Percentiles rank a stretch among this genome's conserved stretches.
These are phyloP conservation scores for Paracanthobrama guichenoti DNA, from an alignment of 2,113 vertebrate genomes.

Conservation along the genomic window DNA sequence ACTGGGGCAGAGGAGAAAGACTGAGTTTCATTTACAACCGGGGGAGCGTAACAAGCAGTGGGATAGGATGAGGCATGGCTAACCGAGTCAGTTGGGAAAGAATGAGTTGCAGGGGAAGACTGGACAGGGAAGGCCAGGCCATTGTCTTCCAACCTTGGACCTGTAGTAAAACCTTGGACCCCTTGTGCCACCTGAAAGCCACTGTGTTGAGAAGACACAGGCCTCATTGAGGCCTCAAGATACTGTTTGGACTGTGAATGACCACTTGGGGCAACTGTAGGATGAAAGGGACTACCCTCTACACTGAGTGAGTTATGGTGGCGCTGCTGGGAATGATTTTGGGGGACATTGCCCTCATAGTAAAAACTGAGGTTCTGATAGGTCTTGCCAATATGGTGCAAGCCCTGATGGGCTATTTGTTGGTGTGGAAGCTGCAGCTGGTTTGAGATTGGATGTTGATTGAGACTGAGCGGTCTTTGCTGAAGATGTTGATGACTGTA, in stretches of 20 bases:
- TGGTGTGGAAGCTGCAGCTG: slow-evolving; percentile 76
- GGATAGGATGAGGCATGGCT: slow-evolving; percentile 75
- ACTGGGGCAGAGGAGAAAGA: slow-evolving; percentile 78
- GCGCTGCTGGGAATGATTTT: slow-evolving; percentile 76
- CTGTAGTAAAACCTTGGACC: slow-evolving; percentile 78
- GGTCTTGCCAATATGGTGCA: slow-evolving; percentile 82
- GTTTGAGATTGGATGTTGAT: slow-evolving; percentile 69
- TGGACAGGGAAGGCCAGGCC: slow-evolving; percentile 78
- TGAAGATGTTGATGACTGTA: slow-evolving; percentile 62
- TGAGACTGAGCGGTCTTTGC: slow-evolving; percentile 64
- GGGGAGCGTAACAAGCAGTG: slow-evolving; percentile 84
- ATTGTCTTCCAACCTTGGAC: slow-evolving; percentile 71
- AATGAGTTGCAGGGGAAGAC: slow-evolving; percentile 76
- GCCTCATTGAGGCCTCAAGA: slow-evolving; percentile 75
- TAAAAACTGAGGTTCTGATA: slow-evolving; percentile 88
- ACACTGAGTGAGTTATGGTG: slow-evolving; percentile 63
- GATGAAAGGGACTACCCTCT: slow-evolving; percentile 71
- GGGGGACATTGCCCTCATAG: slow-evolving; percentile 79
- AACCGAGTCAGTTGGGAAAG: slow-evolving; percentile 85
- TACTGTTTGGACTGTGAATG: slow-evolving; percentile 81
- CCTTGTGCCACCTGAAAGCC: slow-evolving; percentile 72
- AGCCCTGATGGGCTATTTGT: slow-evolving; percentile 83
- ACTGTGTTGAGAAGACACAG: slow-evolving; percentile 70
- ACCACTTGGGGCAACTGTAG: slow-evolving; percentile 74
- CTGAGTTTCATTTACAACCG: slow-evolving; percentile 80